Evolutionary conservation across 2,888 invertebrate genomes (phyloP).

Genomic region (Cistogaster globosa): DNA sequence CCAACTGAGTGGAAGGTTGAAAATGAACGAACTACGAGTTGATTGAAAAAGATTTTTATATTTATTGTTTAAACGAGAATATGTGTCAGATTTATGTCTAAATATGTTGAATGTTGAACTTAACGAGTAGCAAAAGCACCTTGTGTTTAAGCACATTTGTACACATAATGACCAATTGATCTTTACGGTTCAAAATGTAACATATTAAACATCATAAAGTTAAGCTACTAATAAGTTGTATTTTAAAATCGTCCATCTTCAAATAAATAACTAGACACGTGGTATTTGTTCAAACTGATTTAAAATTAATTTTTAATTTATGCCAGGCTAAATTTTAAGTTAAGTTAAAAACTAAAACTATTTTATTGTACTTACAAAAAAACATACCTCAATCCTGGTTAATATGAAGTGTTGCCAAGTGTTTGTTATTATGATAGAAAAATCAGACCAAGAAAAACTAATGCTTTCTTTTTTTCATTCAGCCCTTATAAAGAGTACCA

Average conservation of each 20-base stretch:
- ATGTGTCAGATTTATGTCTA: conserved; percentile 17
- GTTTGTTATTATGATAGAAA: no score
- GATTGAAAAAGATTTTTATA: conserved; percentile 42
- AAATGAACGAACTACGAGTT: conserved; percentile 38
- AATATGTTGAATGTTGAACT: not conserved
- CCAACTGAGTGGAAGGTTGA: conserved; percentile 11
- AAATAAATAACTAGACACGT: conserved; percentile 37
- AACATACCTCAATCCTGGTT: no score
- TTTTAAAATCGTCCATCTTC: conserved; percentile 35
- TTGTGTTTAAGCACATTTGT: not conserved
- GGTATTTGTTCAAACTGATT: conserved; percentile 5
- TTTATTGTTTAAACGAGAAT: conserved; percentile 23
- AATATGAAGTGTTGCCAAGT: no score
- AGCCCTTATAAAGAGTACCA: no score
- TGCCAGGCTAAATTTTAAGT: not conserved
- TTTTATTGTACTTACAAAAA: no score
- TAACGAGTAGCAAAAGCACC: conserved; percentile 21
- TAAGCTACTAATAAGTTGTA: conserved; percentile 44
- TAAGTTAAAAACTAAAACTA: no score
- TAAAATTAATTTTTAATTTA: not conserved
- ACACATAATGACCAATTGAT: conserved; percentile 32
- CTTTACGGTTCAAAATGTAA: conserved; percentile 2
- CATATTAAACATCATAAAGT: conserved; percentile 6
- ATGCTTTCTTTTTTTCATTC: no score
- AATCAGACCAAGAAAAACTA: no score